Base-by-base conservation (phyloP, 53 echinoderm and acorn worm species). In the Holothuria leucospilota region DNA sequence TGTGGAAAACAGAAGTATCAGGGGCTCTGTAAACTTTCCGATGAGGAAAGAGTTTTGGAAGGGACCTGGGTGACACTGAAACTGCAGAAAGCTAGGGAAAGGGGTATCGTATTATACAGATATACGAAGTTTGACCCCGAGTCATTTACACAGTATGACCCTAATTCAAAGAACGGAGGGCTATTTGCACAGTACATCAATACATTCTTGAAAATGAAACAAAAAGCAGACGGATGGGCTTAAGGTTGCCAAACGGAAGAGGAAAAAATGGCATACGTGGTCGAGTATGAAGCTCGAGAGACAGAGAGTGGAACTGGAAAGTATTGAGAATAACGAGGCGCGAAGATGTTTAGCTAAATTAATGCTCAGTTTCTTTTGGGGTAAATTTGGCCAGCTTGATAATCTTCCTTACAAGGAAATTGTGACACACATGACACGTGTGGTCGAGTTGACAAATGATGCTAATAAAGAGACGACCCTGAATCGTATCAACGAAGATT, bases 141-240 rank as follows among this genome's bases (percentile, higher is more conserved):
- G 9, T 6, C 82, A 0, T 27, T 30, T 1, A 26, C 79, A 0
- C 29, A 70, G n/a, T 89, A 94, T 79, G 60, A 89, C 34, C 63
- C 87, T 0, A 64, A 62, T 4, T 89, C 80, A 15, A 59, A 89
- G 29, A 78, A 78, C 8, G 84, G 85, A 69, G 94, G 94, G 27
- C 69, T 92, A 0, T 94, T 94, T 65, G 75, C 89, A 0, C 81
- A 74, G 5, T 92, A 92, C 51, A 87, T 94, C n/a, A 66, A 94
- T 49, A 56, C 89, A 13, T 94, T n/a, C n/a, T n/a, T n/a, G n/a
- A n/a, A n/a, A n/a, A n/a, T n/a, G n/a, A n/a, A n/a, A n/a, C n/a
- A n/a, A 52, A 92, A 94, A 72, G 83, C 89, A 0, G 84, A 87
- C 24, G 90, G 90, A 1, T 94, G 94, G 92, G 91, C 94, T 15